These are phyloP conservation scores for Eurystomus gularis DNA, from an alignment of 2,113 vertebrate genomes.

Conservation along the genomic window DNA sequence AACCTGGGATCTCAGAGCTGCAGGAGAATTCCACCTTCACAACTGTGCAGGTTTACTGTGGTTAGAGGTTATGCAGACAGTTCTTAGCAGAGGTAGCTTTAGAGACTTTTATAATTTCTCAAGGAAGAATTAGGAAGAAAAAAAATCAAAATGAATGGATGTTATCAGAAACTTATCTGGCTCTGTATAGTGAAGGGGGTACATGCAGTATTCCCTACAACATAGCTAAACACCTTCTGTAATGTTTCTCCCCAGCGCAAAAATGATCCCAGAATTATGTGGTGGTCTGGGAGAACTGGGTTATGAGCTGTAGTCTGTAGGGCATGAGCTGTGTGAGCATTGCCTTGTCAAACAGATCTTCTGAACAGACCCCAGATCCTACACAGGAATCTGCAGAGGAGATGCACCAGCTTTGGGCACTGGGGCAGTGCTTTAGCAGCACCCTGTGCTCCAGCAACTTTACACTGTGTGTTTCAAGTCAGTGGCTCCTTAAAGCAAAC, in stretches of 20 bases:
- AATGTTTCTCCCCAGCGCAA: not conserved
- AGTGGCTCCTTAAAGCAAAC: not conserved
- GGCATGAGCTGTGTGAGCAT: not conserved
- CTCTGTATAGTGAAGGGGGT: not conserved
- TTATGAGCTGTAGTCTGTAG: fast-evolving
- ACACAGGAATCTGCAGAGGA: fast-evolving
- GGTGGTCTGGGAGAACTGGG: not conserved
- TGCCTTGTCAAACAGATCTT: not conserved
- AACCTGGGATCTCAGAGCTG: not conserved
- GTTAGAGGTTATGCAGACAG: not conserved
- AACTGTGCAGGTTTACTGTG: not conserved
- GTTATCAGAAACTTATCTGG: not conserved
- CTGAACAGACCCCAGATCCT: fast-evolving
- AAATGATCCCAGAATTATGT: not conserved
- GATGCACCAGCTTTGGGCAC: not conserved
- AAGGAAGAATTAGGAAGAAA: not conserved
- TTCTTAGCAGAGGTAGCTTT: not conserved
- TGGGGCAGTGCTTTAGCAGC: not conserved
- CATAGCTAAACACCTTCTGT: fast-evolving
- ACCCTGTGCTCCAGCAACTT: not conserved
- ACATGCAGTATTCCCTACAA: fast-evolving
- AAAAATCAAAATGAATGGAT: not conserved
- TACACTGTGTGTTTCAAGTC: fast-evolving
- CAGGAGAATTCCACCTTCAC: not conserved
- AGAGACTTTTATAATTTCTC: not conserved